These are phyloP conservation scores for Lasioglossum albipes DNA, from an alignment of 1,140 invertebrate genomes.

Conservation along the genomic window DNA sequence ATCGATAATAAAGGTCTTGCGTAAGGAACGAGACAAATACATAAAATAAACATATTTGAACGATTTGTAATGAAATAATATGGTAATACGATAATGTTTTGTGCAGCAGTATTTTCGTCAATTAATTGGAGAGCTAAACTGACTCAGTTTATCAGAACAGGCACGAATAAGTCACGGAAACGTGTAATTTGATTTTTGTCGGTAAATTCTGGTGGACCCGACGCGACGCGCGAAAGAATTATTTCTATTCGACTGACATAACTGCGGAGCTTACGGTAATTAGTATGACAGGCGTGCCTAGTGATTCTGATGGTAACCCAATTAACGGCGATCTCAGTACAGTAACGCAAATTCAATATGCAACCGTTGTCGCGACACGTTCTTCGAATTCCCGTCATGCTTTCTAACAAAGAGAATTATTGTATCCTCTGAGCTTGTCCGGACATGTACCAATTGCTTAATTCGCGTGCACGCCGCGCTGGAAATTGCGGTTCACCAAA, in stretches of 20 bases:
- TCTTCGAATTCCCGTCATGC: constrained; percentile 47
- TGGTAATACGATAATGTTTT: too few species aligned
- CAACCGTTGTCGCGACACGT: constrained; percentile 49
- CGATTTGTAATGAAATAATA: too few species aligned
- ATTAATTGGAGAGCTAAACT: too few species aligned
- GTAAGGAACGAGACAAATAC: too few species aligned
- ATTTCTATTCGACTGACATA: constrained; percentile 27
- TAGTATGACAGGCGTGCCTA: constrained; percentile 45
- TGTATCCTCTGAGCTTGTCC: constrained; percentile 17
- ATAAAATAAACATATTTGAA: too few species aligned
- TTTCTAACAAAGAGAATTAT: constrained; percentile 43
- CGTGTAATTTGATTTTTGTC: too few species aligned
- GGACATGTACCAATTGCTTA: constrained; percentile 41
- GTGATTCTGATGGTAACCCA: constrained; percentile 57
- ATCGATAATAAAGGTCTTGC: too few species aligned
- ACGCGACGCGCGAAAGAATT: constrained; percentile 16
- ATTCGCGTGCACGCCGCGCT: constrained; percentile 18
- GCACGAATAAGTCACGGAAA: too few species aligned
- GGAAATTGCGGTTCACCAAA: background rate
- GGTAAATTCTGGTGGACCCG: too few species aligned
- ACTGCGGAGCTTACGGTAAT: constrained; percentile 27
- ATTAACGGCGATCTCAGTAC: constrained; percentile 58
- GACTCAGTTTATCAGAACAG: too few species aligned
- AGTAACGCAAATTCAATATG: constrained; percentile 59
- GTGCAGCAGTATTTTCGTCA: too few species aligned